Percentiles rank a stretch among this genome's conserved stretches.
phyloP scores from a whole-genome alignment of 2,797 vertebrate genomes.

The Cetoscarus ocellatus region DNA sequence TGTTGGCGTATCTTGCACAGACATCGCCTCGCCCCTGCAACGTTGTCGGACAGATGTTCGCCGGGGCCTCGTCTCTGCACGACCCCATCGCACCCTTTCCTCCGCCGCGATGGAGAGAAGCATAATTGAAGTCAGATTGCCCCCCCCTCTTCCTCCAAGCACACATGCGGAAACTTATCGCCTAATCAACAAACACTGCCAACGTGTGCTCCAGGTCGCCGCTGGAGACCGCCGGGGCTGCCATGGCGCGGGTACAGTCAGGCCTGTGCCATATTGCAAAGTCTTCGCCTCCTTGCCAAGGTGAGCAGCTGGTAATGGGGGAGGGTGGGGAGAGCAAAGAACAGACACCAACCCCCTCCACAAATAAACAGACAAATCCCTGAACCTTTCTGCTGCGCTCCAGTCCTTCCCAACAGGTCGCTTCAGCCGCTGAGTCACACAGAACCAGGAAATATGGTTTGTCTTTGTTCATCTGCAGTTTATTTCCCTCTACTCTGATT shows the following conservation, averaged over 20 bases:
- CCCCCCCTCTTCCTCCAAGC: neutral
- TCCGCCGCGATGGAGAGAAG: slow-evolving; percentile 18
- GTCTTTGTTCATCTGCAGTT: slow-evolving; percentile 51
- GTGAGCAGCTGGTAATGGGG: slow-evolving; percentile 79
- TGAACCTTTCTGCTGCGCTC: slow-evolving; percentile 52
- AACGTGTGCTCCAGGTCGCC: slow-evolving; percentile 63
- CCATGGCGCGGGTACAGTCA: slow-evolving; percentile 55
- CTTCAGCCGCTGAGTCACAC: slow-evolving; percentile 58
- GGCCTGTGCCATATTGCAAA: slow-evolving; percentile 64
- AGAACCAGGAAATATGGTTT: slow-evolving; percentile 43
- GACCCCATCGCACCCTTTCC: slow-evolving; percentile 55
- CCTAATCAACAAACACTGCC: slow-evolving; percentile 71
- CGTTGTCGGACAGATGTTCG: slow-evolving; percentile 66
- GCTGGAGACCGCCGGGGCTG: slow-evolving; percentile 61
- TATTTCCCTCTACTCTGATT: neutral
- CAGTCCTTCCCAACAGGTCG: slow-evolving; percentile 59
- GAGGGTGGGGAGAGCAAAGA: slow-evolving; percentile 28
- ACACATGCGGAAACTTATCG: slow-evolving; percentile 63
- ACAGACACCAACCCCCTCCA: slow-evolving; percentile 36
- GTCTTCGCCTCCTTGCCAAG: slow-evolving; percentile 72
- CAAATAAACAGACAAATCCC: slow-evolving; percentile 52
- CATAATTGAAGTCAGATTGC: slow-evolving; percentile 49
- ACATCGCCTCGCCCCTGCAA: slow-evolving; percentile 37
- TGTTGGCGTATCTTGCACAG: slow-evolving; percentile 31
- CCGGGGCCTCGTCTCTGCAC: slow-evolving; percentile 22